phyloP scores from a whole-genome alignment of 2,113 vertebrate species.

The Brachypodius melanocephalos region DNA sequence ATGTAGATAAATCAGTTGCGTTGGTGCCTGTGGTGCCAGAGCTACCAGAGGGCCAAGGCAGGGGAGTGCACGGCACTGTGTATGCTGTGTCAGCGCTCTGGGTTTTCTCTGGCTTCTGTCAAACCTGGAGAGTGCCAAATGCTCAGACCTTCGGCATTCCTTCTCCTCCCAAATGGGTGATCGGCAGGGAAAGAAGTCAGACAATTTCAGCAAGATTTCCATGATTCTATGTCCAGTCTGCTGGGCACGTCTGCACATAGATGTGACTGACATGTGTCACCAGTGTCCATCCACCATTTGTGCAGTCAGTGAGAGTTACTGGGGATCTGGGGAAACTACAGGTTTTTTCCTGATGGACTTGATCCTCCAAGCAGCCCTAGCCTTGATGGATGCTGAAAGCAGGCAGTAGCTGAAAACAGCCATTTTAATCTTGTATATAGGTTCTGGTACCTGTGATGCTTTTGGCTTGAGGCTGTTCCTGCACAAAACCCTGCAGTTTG shows the following conservation, averaged over 20 bases:
- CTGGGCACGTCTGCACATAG: background rate
- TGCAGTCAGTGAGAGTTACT: background rate
- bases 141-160: background rate
- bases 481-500: background rate
- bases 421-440: background rate
- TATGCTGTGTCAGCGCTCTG: background rate
- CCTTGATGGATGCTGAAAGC: background rate
- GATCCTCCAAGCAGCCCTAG: background rate
- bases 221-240: background rate
- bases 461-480: background rate
- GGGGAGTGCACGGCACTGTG: background rate
- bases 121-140: background rate
- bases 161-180: background rate
- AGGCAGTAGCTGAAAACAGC: background rate
- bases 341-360: background rate
- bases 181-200: background rate
- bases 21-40: background rate
- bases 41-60: background rate
- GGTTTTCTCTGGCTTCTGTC: background rate
- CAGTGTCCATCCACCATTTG: accelerated
- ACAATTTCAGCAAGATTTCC: background rate
- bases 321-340: accelerated
- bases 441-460: background rate
- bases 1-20: background rate
- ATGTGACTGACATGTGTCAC: background rate